Evolutionary conservation across 2,797 vertebrate genomes (phyloP), one percentile per base, ranked within the genome.

Genomic region (Phaenicophaeus curvirostris): DNA sequence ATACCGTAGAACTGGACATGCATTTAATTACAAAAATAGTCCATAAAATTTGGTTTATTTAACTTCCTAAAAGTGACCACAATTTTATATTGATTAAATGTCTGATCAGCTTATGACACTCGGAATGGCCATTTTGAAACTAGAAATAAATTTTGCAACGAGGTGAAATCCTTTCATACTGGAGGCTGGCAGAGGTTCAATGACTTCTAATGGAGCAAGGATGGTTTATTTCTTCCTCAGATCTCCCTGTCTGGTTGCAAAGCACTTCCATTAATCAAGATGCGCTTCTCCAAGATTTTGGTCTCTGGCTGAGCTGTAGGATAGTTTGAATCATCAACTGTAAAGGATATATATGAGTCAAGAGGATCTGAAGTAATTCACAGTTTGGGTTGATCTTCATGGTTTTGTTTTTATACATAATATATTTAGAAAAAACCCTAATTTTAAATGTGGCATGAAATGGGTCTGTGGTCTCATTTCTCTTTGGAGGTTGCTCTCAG

Each of bases 381-480:
- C 28, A 17, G 39, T 42, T 39, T 53, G 33, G 15, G 7, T 30
- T 69, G 37, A 27, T 35, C 44, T 35, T 53, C 31, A 33, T 11
- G 19, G 6, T 59, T 61, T 71, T 18, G 11, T 44, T 44, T 44
- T 44, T 44, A 17, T 44, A 8, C 25, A 20, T 28, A 19, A 21
- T 6, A 7, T 15, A 48, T 30, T 58, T 35, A 33, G 17, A 50
- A 79, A 59, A 55, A 31, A 10, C 5, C 8, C 25, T 39, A 5
- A 4, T 66, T 94, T 53, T 16, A 17, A 15, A 6, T 0, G 0
- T 20, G 31, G 9, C 15, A 8, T 54, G 18, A 19, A 11, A 12
- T 4, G 61, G 18, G 27, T 55, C 15, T 68, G 42, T 44, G 7
- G 21, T 7, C 39, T 13, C 2, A 3, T 59, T 5, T 39, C 54